Evolutionary conservation across 35 echinoderm and acorn worm genomes (phyloP).

Genomic region (Heliocidaris erythrogramma): DNA sequence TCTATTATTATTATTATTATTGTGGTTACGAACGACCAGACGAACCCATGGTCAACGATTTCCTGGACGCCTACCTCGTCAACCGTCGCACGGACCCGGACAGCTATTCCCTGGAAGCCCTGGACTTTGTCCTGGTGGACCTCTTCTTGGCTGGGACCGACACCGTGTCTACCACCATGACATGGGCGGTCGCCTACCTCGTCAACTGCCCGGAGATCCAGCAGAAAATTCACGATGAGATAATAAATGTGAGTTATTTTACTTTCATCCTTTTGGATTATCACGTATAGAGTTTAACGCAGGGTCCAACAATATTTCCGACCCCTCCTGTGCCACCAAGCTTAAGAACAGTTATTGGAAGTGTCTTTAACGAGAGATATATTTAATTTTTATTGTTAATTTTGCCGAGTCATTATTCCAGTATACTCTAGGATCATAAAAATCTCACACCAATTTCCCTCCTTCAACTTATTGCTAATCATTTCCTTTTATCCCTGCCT

Average conservation of each 20-base stretch:
- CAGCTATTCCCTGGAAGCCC: neutral
- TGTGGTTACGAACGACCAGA: neutral
- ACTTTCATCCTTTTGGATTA: neutral
- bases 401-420: too few species aligned
- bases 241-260: conserved; percentile 19
- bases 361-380: too few species aligned
- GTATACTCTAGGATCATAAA: too few species aligned
- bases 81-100: neutral
- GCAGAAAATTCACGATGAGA: conserved; percentile 47
- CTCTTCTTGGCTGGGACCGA: conserved; percentile 47
- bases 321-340: too few species aligned
- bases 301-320: too few species aligned
- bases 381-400: too few species aligned
- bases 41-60: neutral
- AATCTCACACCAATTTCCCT: neutral
- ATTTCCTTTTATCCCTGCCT: neutral
- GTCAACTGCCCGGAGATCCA: conserved; percentile 24
- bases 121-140: conserved; percentile 4
- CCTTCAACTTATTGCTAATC: neutral
- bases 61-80: conserved; percentile 19
- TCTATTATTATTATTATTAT: too few species aligned
- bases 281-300: too few species aligned
- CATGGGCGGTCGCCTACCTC: conserved; percentile 24
- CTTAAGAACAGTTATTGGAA: too few species aligned
- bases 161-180: conserved; percentile 17